Percentiles rank a stretch among this genome's conserved stretches.
These are phyloP conservation scores for Nesoenas mayeri DNA, from an alignment of 2,113 vertebrate species.

Conservation along the genomic window DNA sequence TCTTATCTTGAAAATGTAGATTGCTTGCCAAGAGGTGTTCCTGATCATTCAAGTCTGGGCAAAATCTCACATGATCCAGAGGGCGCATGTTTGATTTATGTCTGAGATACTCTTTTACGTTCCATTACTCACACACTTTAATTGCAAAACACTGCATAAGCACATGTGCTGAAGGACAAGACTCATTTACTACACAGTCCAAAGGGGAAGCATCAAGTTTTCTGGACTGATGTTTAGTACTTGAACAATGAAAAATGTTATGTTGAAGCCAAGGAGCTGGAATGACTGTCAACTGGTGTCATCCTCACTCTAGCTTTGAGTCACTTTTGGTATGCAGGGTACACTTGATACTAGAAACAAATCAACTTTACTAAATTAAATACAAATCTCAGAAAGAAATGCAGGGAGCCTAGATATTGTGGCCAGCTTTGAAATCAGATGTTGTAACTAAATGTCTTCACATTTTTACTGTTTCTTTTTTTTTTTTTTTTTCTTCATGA, in stretches of 20 bases:
- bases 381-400: not conserved
- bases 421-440: not conserved
- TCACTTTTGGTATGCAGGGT: not conserved
- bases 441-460: not conserved
- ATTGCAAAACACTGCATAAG: not conserved
- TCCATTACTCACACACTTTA: not conserved
- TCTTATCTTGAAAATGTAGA: not conserved
- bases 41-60: not conserved
- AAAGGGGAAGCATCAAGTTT: slow-evolving; percentile 1
- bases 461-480: not conserved
- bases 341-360: not conserved
- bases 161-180: not conserved
- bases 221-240: not conserved
- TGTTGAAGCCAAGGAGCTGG: not conserved
- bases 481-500: not conserved
- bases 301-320: not conserved
- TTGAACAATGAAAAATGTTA: not conserved
- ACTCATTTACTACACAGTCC: not conserved
- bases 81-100: not conserved
- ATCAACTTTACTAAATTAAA: not conserved
- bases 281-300: not conserved
- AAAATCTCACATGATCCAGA: not conserved
- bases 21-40: not conserved
- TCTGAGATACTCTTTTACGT: not conserved
- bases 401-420: not conserved